A percentile compares a stretch with the other conserved stretches of the same genome.
Evolutionary conservation across 2,797 vertebrate genomes (phyloP).

Genomic region (Amphiprion clarkii): DNA sequence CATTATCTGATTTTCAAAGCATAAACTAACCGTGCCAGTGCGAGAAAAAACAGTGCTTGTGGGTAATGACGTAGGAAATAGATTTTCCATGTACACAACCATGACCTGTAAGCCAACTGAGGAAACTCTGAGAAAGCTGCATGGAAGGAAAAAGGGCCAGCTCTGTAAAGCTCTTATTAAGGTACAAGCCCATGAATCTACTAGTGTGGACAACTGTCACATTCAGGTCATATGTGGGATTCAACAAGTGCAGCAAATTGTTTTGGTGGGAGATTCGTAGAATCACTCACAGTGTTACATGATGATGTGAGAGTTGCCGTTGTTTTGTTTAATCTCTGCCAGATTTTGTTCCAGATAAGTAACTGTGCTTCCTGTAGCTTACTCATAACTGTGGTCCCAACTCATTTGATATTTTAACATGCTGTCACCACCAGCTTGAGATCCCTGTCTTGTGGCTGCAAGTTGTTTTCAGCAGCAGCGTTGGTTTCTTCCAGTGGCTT

Average conservation of each 20-base stretch:
- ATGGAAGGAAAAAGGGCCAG: slow-evolving; percentile 10
- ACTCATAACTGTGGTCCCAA: slow-evolving; percentile 1
- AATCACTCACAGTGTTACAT: background rate
- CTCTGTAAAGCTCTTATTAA: background rate
- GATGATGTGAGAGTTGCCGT: background rate
- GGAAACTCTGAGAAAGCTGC: slow-evolving; percentile 34
- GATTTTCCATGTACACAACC: slow-evolving; percentile 58
- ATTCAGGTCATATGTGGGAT: no score
- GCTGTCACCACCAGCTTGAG: background rate
- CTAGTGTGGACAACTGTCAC: background rate
- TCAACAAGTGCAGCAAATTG: background rate
- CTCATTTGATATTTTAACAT: background rate
- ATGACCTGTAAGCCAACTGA: slow-evolving; percentile 56
- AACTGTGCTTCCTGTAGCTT: background rate
- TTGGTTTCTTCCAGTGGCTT: slow-evolving; percentile 20
- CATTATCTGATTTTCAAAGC: slow-evolving; percentile 1
- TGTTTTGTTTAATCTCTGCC: background rate
- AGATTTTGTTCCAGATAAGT: background rate
- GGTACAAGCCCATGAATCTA: background rate
- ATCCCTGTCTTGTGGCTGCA: slow-evolving; percentile 7
- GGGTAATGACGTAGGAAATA: slow-evolving; percentile 50
- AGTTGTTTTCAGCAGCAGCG: slow-evolving; percentile 12
- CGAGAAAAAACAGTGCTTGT: slow-evolving; percentile 34
- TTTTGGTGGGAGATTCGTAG: background rate
- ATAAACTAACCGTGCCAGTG: slow-evolving; percentile 16